Conservation (phyloP, 2,113 vertebrate genomes). For the Mormoops blainvillei region DNA sequence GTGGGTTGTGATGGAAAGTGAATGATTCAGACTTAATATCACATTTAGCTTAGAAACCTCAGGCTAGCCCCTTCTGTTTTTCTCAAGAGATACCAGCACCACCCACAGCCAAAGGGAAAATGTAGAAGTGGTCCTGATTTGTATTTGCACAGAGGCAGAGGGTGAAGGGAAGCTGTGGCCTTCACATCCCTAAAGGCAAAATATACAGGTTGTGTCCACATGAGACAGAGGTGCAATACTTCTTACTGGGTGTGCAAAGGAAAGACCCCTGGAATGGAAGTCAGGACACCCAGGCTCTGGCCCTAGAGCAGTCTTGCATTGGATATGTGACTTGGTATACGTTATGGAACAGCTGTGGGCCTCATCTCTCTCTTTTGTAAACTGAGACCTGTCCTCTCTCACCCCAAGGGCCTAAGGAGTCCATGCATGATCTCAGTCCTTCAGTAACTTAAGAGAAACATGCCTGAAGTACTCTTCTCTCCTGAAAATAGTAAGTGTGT, state of each 20-base stretch:
- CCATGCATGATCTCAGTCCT: neutral
- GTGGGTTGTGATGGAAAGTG: neutral
- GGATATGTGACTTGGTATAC: neutral
- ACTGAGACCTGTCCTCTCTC: neutral
- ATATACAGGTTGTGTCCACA: neutral
- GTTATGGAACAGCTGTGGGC: neutral
- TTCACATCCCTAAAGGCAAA: neutral
- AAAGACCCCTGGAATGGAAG: neutral
- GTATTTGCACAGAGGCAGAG: neutral
- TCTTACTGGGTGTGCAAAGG: neutral
- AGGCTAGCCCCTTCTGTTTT: neutral
- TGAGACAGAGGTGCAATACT: neutral
- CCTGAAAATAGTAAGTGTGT: neutral
- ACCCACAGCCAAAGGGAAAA: neutral
- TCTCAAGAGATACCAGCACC: neutral
- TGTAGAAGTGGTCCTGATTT: neutral
- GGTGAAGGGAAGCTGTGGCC: neutral
- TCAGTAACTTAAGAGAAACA: neutral
- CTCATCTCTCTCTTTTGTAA: neutral
- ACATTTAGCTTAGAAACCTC: neutral
- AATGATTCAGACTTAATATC: neutral
- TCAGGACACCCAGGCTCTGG: neutral
- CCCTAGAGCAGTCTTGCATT: neutral
- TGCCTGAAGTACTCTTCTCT: neutral
- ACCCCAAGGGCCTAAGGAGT: neutral